A percentile compares a stretch with the other conserved stretches of the same genome.
Evolutionary conservation across 2,888 invertebrate genomes (phyloP).

Genomic region (Rhopalosiphum nymphaeae): DNA sequence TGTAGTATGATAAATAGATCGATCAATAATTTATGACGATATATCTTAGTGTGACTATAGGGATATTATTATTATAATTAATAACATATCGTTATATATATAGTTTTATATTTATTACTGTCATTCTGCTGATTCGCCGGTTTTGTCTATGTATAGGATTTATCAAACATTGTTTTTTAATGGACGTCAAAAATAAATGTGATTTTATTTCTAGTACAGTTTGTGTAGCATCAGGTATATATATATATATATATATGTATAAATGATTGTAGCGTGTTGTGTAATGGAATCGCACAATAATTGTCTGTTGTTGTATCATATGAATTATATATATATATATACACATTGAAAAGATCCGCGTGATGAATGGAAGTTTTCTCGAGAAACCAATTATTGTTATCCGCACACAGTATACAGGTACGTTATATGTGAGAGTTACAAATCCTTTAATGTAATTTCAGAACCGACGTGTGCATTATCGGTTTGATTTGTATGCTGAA

Average conservation of each 20-base stretch:
- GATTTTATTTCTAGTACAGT: neutral
- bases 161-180: neutral
- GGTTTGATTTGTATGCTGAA: neutral
- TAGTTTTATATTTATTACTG: neutral
- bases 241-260: neutral
- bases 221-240: neutral
- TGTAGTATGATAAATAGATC: too few species aligned
- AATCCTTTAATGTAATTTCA: neutral
- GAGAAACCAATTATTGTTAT: neutral
- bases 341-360: neutral
- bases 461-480: neutral
- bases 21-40: too few species aligned
- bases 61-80: neutral
- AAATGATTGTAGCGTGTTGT: neutral
- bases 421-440: neutral
- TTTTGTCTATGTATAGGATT: neutral
- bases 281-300: neutral
- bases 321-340: neutral
- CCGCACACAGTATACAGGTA: neutral
- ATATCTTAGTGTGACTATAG: neutral
- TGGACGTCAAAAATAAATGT: neutral
- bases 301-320: neutral
- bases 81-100: neutral
- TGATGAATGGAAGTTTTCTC: constrained; percentile 17
- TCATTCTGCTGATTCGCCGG: neutral